Base-by-base conservation (phyloP, 2,113 vertebrate species). In the Mixornis gularis region DNA sequence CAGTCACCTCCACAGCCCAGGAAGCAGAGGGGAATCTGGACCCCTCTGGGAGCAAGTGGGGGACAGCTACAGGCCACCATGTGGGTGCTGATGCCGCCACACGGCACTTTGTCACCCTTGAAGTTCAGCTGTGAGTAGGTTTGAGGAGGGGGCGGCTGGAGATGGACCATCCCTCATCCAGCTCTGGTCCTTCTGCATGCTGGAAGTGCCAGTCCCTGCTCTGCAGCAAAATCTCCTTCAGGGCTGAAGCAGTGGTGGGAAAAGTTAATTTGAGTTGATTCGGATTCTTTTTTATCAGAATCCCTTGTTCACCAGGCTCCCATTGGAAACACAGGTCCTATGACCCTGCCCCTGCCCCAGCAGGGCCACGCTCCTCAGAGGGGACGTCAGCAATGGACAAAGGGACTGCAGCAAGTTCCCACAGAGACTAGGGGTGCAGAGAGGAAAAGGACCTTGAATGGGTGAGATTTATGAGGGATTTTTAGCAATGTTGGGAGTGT, bases 31-130 rank as follows among this genome's bases (percentile, higher is more conserved):
- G 17, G 32, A 13, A 34, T 64, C n/a, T 20, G 49, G 2, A 5
- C 9, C 12, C 17, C 8, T 48, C 25, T 26, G 29, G 25, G 25
- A 24, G 18, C 16, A 63, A 56, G 24, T 4, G 8, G 36, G 18
- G 26, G 17, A n/a, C 0, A 6, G 10, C 40, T 48, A 2, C 16
- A 70, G 24, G 34, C 25, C 15, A 36, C 46, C 1, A 0, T 25
- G 19, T 40, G 6, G 1, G 34, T 32, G 62, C 7, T 58, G 66
- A 9, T 13, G 29, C 40, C 76, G 74, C n/a, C 36, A 6, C 20
- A 20, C 24, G 44, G 2, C 24, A 12, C 27, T 43, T 41, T 4
- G 16, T 30, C 60, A 76, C 7, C 9, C 36, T n/a, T 34, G 26
- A 21, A 60, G 32, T 70, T 51, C 44, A 40, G 56, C 60, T 10